Conservation (phyloP, 1,140 invertebrate genomes). For the Gonioctena quinquepunctata region DNA sequence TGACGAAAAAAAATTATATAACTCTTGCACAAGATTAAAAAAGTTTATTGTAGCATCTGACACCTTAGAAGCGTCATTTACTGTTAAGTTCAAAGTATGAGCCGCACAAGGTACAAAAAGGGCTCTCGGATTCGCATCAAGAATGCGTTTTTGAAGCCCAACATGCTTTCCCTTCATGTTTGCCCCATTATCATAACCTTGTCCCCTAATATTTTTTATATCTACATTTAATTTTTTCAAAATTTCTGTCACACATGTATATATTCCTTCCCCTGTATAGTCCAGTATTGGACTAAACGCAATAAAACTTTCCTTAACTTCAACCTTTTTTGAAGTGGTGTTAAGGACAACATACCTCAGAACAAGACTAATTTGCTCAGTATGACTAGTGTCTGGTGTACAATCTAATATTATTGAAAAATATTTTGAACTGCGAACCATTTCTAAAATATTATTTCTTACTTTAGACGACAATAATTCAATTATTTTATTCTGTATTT, state of each 20-base stretch:
- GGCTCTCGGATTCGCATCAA: slow-evolving; percentile 28
- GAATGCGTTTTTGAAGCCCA: slow-evolving; percentile 37
- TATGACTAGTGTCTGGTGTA: slow-evolving; percentile 53
- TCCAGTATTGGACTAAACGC: slow-evolving; percentile 23
- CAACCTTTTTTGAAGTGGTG: slow-evolving; percentile 6
- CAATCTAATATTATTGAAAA: slow-evolving; percentile 54
- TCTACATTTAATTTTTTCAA: slow-evolving; percentile 17
- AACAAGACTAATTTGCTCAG: slow-evolving; percentile 53
- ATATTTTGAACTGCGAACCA: slow-evolving; percentile 44
- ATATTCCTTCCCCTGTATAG: slow-evolving; percentile 18
- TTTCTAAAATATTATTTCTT: slow-evolving; percentile 39
- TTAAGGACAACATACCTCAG: slow-evolving; percentile 46
- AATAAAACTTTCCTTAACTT: slow-evolving; percentile 33
- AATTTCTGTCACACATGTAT: slow-evolving; percentile 20
- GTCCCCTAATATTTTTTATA: slow-evolving; percentile 41
- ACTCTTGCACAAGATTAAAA: slow-evolving; percentile 29
- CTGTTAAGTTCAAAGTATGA: slow-evolving; percentile 40
- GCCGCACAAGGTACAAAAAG: slow-evolving; percentile 37
- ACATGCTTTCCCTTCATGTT: slow-evolving; percentile 48
- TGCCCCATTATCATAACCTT: slow-evolving; percentile 51
- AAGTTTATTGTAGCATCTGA: slow-evolving; percentile 19
- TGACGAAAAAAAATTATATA: slow-evolving; percentile 30
- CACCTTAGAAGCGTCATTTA: slow-evolving; percentile 32
- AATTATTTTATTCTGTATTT: slow-evolving; percentile 38
- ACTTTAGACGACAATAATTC: slow-evolving; percentile 42